These are phyloP conservation scores for Trichechus manatus DNA, from an alignment of 2,113 vertebrate species.

Conservation along the genomic window DNA sequence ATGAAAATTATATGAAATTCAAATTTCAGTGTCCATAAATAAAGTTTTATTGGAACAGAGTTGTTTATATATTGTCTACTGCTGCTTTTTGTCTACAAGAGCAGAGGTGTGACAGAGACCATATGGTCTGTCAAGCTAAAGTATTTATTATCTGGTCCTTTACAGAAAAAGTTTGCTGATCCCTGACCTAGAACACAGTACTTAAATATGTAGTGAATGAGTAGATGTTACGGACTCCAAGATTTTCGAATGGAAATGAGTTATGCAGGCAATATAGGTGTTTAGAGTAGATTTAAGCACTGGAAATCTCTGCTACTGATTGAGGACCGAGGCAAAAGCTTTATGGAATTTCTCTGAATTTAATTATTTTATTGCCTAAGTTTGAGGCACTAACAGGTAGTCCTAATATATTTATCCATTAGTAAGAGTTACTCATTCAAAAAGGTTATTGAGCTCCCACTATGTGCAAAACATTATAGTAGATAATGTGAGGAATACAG, in stretches of 20 bases:
- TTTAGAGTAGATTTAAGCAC: background rate
- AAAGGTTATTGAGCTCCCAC: background rate
- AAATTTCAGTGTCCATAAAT: constrained; percentile 31
- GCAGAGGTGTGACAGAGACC: background rate
- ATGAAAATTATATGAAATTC: constrained; percentile 19
- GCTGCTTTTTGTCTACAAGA: constrained; percentile 2
- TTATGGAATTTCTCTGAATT: constrained; percentile 21
- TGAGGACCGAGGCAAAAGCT: background rate
- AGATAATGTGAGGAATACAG: background rate
- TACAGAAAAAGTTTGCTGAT: background rate
- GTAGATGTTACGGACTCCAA: background rate
- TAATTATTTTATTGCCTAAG: constrained; percentile 3
- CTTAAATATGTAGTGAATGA: background rate
- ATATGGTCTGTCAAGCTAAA: background rate
- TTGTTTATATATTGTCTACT: background rate
- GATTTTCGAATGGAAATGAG: constrained; percentile 22
- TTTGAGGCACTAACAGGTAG: background rate
- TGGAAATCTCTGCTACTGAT: background rate
- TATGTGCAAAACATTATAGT: background rate
- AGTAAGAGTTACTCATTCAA: background rate
- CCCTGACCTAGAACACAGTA: background rate
- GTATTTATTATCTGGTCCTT: background rate
- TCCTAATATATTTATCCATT: background rate
- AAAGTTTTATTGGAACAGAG: constrained; percentile 26
- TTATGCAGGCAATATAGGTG: constrained; percentile 11